Percentiles rank a stretch among this genome's conserved stretches.
Conservation (phyloP, 2,113 vertebrate species). For the Brienomyrus longianalis region DNA sequence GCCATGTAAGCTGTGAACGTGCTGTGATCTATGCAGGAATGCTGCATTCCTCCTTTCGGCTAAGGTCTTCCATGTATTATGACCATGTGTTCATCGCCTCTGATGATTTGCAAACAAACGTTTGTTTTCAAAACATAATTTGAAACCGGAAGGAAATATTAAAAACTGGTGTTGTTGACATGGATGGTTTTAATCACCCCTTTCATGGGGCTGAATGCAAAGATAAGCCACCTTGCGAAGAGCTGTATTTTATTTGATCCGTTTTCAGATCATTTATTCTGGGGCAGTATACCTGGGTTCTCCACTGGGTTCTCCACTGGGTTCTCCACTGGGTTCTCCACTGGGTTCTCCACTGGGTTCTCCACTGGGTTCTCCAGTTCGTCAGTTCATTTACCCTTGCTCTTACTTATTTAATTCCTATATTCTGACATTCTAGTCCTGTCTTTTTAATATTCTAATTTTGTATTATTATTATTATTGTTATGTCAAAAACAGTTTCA, state of each 20-base stretch:
- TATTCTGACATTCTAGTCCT: not conserved
- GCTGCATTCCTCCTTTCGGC: not conserved
- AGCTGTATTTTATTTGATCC: not conserved
- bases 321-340: no score
- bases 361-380: not conserved
- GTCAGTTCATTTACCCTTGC: not conserved
- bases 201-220: not conserved
- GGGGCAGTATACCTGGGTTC: not conserved
- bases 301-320: not conserved
- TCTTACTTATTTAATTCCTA: not conserved
- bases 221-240: not conserved
- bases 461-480: not conserved
- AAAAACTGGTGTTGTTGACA: not conserved
- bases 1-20: not conserved
- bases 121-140: not conserved
- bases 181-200: not conserved
- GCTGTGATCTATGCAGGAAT: not conserved
- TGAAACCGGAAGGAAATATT: slow-evolving; percentile 16
- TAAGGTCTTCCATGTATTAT: not conserved
- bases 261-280: not conserved
- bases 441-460: not conserved
- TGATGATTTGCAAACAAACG: not conserved
- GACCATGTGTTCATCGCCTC: not conserved
- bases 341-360: no score
- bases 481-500: not conserved